These are phyloP conservation scores for Meloidogyne floridensis DNA, from an alignment of 1,140 invertebrate genomes.

Conservation along the genomic window DNA sequence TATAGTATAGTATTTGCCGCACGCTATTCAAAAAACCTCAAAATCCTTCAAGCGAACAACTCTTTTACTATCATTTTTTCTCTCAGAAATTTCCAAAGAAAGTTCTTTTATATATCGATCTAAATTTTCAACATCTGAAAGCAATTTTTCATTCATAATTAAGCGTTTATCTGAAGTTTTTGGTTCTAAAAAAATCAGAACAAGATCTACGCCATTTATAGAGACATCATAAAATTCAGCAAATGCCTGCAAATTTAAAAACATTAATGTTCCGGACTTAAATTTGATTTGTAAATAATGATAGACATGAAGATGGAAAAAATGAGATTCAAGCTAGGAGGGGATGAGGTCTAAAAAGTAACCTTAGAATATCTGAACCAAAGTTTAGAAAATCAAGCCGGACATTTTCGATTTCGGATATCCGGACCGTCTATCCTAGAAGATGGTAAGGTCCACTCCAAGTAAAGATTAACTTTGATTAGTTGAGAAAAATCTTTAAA, in stretches of 20 bases:
- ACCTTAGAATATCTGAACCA: too few relatives aligned
- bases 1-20: too few relatives aligned
- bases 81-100: background rate
- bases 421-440: too few relatives aligned
- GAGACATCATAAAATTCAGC: slow-evolving; percentile 38
- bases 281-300: too few relatives aligned
- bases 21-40: slow-evolving; percentile 23
- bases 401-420: too few relatives aligned
- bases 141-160: background rate
- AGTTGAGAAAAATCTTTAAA: background rate
- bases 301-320: too few relatives aligned
- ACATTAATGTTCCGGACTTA: too few relatives aligned
- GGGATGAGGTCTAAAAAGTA: too few relatives aligned
- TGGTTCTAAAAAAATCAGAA: slow-evolving; percentile 37
- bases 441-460: too few relatives aligned
- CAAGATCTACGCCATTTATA: slow-evolving; percentile 39
- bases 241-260: slow-evolving; percentile 34
- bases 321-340: too few relatives aligned
- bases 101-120: slow-evolving; percentile 1
- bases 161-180: slow-evolving; percentile 21
- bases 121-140: background rate
- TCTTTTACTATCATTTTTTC: background rate
- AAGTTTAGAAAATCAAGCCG: too few relatives aligned
- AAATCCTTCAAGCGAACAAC: background rate
- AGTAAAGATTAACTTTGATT: too few relatives aligned